Evolutionary conservation across 2,113 vertebrate species (phyloP).

Genomic region (Epinephelus cyanopodus): DNA sequence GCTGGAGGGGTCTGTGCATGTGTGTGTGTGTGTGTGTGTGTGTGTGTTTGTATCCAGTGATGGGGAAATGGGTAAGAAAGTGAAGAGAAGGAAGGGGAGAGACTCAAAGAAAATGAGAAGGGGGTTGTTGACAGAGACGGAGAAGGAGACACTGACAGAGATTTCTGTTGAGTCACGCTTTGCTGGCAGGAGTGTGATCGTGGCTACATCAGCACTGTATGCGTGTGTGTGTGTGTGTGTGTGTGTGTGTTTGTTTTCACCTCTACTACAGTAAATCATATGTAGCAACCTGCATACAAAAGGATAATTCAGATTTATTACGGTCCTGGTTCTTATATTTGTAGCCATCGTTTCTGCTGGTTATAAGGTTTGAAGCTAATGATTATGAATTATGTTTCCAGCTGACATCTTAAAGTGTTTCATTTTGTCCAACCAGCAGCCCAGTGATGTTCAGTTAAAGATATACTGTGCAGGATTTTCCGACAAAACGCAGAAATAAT

Average conservation of each 20-base stretch:
- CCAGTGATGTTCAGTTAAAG: too few species aligned
- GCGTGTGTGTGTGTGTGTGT: not conserved
- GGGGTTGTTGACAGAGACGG: constrained; percentile 36
- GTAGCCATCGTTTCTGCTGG: not conserved
- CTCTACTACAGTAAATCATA: not conserved
- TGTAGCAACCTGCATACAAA: not conserved
- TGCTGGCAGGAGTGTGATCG: constrained; percentile 39
- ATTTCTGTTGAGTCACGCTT: constrained; percentile 78
- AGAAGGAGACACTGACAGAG: constrained; percentile 7
- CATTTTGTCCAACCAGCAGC: not conserved
- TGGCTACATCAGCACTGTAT: constrained; percentile 8
- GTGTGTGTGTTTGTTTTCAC: not conserved
- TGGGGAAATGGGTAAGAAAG: constrained; percentile 41
- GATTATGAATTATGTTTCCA: not conserved
- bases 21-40: constrained; percentile 44
- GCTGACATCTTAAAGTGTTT: not conserved
- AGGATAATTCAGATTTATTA: not conserved
- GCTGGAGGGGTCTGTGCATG: constrained; percentile 39
- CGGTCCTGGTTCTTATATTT: constrained; percentile 2
- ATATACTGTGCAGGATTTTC: too few species aligned
- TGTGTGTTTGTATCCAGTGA: constrained; percentile 47
- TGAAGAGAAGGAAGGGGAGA: constrained; percentile 15
- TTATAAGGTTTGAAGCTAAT: not conserved
- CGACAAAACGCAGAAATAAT: too few species aligned
- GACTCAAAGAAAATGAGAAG: constrained; percentile 37